These are phyloP conservation scores for Hyles euphorbiae DNA, from an alignment of 1,140 invertebrate genomes.

Conservation along the genomic window DNA sequence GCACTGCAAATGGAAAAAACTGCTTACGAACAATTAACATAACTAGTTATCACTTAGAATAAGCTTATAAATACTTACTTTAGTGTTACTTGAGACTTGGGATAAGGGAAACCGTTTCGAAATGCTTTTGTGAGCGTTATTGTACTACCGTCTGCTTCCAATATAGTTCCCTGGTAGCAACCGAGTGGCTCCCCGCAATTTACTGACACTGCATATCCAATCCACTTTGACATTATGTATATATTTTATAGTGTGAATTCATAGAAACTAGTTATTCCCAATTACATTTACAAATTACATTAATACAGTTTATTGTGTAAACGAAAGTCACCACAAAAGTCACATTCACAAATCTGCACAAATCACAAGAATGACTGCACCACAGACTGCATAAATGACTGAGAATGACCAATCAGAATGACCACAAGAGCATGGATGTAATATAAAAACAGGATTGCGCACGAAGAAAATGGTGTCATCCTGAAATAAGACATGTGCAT, in stretches of 20 bases:
- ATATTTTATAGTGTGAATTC: not conserved
- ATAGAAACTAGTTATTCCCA: not conserved
- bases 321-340: too few species aligned
- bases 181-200: conserved; percentile 82
- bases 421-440: too few species aligned
- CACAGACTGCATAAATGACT: too few species aligned
- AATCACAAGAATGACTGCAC: too few species aligned
- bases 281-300: too few species aligned
- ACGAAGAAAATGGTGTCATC: too few species aligned
- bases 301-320: too few species aligned
- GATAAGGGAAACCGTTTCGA: conserved; percentile 85
- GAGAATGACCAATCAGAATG: too few species aligned
- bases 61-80: conserved; percentile 47
- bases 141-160: conserved; percentile 80
- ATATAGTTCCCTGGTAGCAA: conserved; percentile 88
- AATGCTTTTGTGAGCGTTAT: conserved; percentile 87
- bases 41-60: not conserved
- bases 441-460: too few species aligned
- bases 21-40: too few species aligned
- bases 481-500: too few species aligned
- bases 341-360: too few species aligned
- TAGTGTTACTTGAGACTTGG: conserved; percentile 65
- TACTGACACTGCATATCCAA: conserved; percentile 87
- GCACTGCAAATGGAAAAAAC: conserved; percentile 39
- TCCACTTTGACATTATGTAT: conserved; percentile 77